phyloP scores from a whole-genome alignment of 2,797 vertebrate genomes.

The Ceyx erithaca region DNA sequence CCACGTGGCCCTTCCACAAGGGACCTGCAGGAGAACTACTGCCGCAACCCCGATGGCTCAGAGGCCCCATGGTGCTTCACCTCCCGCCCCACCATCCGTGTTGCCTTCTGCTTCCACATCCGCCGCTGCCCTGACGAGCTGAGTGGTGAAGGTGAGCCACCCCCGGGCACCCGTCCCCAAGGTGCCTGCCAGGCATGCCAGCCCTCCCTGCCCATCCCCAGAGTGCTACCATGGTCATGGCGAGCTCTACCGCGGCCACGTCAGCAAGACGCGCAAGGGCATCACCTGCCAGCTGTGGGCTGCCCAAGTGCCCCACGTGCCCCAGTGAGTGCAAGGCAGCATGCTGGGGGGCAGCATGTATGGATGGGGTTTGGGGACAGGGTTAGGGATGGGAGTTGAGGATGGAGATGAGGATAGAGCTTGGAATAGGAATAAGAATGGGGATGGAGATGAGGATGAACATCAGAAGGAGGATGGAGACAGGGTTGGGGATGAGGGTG shows the following conservation, averaged over 20 bases:
- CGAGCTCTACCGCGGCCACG: constrained; percentile 87
- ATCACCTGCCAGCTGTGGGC: constrained; percentile 93
- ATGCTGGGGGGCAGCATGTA: rapidly evolving
- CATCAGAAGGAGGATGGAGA: neutral
- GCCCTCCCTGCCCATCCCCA: neutral
- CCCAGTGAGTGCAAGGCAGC: constrained; percentile 78
- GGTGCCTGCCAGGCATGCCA: neutral
- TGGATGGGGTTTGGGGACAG: too few species aligned
- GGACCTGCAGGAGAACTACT: constrained; percentile 94
- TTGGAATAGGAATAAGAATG: neutral
- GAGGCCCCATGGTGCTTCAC: constrained; percentile 99
- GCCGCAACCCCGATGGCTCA: constrained; percentile 93
- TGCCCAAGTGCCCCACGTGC: constrained; percentile 83
- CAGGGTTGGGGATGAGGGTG: neutral
- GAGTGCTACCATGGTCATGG: constrained; percentile 86
- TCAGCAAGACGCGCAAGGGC: constrained; percentile 93
- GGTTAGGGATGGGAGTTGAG: too few species aligned
- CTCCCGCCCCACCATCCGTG: constrained; percentile 80
- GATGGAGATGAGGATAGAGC: too few species aligned
- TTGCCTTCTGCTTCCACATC: constrained; percentile 94
- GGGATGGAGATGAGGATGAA: too few species aligned
- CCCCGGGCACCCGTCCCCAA: rapidly evolving
- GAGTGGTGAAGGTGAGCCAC: constrained; percentile 83
- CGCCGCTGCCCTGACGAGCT: constrained; percentile 91
- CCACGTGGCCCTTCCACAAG: constrained; percentile 51